These are phyloP conservation scores for Varanus salvator DNA, from an alignment of 2,113 vertebrate genomes.

Conservation along the genomic window DNA sequence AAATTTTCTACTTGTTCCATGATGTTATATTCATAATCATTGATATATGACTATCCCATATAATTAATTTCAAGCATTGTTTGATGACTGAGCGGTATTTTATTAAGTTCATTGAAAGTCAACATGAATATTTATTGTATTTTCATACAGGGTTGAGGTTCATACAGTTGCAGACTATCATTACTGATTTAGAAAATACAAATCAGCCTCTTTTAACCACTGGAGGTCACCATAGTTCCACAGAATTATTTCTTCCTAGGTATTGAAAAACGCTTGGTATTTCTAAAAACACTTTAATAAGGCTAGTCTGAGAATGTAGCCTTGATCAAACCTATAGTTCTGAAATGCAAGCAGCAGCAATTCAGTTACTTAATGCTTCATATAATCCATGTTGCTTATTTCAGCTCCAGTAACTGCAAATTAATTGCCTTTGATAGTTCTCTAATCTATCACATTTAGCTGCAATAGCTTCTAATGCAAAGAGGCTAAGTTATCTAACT, in stretches of 20 bases:
- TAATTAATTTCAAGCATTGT: not conserved
- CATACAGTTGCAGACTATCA: not conserved
- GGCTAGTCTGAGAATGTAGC: not conserved
- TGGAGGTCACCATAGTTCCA: slow-evolving; percentile 64
- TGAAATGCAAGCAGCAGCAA: slow-evolving; percentile 40
- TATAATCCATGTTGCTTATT: not conserved
- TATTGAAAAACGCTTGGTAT: not conserved
- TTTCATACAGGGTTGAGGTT: not conserved
- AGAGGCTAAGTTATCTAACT: not conserved
- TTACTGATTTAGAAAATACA: not conserved
- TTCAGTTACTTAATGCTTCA: slow-evolving; percentile 42
- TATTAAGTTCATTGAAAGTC: not conserved
- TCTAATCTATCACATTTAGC: not conserved
- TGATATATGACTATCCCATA: not conserved
- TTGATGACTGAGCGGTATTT: not conserved
- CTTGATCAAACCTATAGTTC: slow-evolving; percentile 45
- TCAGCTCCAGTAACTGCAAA: not conserved
- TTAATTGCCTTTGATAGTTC: not conserved
- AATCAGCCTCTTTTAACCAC: not conserved
- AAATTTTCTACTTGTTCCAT: not conserved
- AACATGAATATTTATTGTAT: not conserved
- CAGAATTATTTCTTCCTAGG: not conserved
- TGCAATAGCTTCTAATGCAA: not conserved
- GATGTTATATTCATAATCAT: not conserved
- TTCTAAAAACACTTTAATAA: slow-evolving; percentile 4